These are phyloP conservation scores for Papilio machaon DNA, from an alignment of 1,140 invertebrate genomes.

Conservation along the genomic window DNA sequence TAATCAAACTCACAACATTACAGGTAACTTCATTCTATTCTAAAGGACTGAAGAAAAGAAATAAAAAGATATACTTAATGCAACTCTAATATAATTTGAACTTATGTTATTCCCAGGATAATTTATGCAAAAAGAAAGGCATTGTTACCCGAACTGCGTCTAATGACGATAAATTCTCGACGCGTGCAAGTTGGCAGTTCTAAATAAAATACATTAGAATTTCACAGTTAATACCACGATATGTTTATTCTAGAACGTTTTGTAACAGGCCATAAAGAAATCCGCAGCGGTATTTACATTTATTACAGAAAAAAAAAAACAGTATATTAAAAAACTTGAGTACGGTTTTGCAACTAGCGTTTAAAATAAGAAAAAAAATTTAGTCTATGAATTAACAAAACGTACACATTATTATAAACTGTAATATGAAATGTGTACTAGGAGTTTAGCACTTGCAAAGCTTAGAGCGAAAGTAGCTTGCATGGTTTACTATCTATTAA, in stretches of 20 bases:
- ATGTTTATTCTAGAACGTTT: conserved; percentile 32
- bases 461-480: too few relatives aligned
- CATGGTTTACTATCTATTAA: too few relatives aligned
- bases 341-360: neutral
- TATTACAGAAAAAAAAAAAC: neutral
- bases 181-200: conserved; percentile 22
- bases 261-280: conserved; percentile 9
- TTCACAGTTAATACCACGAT: neutral
- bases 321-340: neutral
- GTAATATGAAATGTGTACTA: too few relatives aligned
- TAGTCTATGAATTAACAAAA: neutral
- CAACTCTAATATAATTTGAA: neutral
- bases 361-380: neutral
- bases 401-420: too few relatives aligned
- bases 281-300: neutral
- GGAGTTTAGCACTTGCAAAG: too few relatives aligned
- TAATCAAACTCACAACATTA: too few relatives aligned
- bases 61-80: neutral
- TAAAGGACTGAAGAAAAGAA: too few relatives aligned
- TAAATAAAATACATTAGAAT: conserved; percentile 32
- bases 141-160: conserved; percentile 4
- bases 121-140: neutral
- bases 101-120: neutral
- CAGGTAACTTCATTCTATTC: too few relatives aligned
- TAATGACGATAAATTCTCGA: conserved; percentile 28